Evolutionary conservation across 2,113 vertebrate species (phyloP), one percentile per base, ranked within the genome.

Genomic region (Tichodroma muraria): DNA sequence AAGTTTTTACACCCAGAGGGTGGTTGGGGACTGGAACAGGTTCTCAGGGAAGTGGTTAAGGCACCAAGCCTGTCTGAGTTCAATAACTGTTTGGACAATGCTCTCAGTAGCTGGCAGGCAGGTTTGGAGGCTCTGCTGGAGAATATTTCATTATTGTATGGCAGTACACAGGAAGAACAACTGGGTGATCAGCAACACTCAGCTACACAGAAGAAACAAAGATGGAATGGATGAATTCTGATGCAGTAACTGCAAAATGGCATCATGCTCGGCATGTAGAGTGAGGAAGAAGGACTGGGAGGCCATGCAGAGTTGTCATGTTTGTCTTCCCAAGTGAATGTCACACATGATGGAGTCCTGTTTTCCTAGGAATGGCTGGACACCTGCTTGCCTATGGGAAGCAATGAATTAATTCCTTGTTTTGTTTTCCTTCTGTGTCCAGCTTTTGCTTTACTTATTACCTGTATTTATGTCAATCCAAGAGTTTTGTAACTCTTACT

Each of bases 401-500:
- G 42, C 49, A 35, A 31, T 37, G 16, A 79, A 30, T 24, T 2
- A 64, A 15, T 56, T 40, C 30, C 24, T 65, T 21, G 17, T 18
- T 64, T 64, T 72, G 25, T 57, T 72, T 72, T 72, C 42, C 17
- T 42, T 63, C 18, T 31, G 9, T 42, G 42, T 4, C 3, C 21
- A 57, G 25, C 9, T 64, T 64, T 64, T 72, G 14, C 37, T 57
- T 50, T 80, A 44, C 10, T 42, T 42, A 15, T 49, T 64, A 57
- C 13, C 3, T 9, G 9, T 35, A 21, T 56, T 64, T 56, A 22
- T 1, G 0, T 27, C 25, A 57, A 6, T 8, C 2, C 22, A 44
- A 10, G 25, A 37, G 33, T 50, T 64, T 22, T 37, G 14, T 64
- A 65, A 57, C 57, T 70, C 61, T 9, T n/a, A n/a, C 6, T 64